These are phyloP conservation scores for Origma solitaria DNA, from an alignment of 2,113 vertebrate genomes.

Conservation along the genomic window DNA sequence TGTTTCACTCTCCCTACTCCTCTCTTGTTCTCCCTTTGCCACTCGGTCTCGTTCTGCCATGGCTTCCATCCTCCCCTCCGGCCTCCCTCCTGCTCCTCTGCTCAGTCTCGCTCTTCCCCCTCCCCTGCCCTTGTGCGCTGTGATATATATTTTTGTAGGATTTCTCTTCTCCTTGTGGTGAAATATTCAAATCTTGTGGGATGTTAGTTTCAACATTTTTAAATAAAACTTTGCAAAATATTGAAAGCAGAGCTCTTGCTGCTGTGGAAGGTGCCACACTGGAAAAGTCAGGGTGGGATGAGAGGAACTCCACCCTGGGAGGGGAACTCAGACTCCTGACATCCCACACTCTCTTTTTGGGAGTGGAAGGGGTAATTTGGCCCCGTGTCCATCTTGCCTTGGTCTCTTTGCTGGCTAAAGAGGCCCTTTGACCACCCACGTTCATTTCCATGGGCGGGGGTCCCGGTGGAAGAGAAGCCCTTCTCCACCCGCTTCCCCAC, in stretches of 20 bases:
- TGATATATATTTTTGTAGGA: conserved; percentile 85
- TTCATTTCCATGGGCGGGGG: background rate
- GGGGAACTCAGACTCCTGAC: background rate
- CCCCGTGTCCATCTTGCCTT: accelerated
- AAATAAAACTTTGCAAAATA: conserved; percentile 83
- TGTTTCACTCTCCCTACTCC: background rate
- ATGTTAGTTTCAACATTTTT: conserved; percentile 81
- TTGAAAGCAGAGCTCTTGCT: background rate
- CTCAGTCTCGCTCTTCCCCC: conserved; percentile 13
- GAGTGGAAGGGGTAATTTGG: accelerated
- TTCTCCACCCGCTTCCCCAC: background rate
- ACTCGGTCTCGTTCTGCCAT: background rate
- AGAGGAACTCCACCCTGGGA: background rate
- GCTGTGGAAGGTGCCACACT: background rate
- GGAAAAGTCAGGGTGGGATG: background rate
- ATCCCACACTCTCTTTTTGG: background rate
- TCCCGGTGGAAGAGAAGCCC: background rate
- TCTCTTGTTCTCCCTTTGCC: conserved; percentile 22
- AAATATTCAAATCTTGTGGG: conserved; percentile 79
- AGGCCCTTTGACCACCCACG: background rate
- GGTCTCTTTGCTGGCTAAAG: background rate
- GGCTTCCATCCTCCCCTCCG: background rate
- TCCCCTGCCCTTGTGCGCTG: conserved; percentile 65
- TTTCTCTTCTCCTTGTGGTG: conserved; percentile 78
- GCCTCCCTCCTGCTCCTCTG: background rate